Base-by-base conservation (phyloP, 2,797 vertebrate species). In the Sus cebifrons region DNA sequence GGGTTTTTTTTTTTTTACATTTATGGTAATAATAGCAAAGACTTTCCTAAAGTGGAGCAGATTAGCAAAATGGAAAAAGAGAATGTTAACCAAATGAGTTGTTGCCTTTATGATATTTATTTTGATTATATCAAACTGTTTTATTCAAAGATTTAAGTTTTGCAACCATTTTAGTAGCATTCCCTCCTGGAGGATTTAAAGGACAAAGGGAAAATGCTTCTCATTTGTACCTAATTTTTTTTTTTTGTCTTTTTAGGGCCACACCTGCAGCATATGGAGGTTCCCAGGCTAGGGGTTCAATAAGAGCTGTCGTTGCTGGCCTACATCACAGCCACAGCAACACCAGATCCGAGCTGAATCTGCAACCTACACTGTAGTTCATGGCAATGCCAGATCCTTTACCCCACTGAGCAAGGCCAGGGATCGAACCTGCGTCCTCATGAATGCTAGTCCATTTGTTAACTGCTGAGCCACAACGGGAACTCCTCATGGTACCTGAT, bases 61-160 rank as follows among this genome's bases (percentile, higher is more conserved):
- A 67, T 87, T 83, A 75, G 4, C 44, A 89, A 52, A 92, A 14
- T 73, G 13, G 44, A 40, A 65, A 94, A 89, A 86, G 52, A 17
- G 11, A 81, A 49, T 54, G 18, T 52, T 90, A 81, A 86, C 29
- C 32, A 94, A 36, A 65, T 68, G 49, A 93, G 11, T 73, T 79
- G 0, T 64, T 92, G 62, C 44, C 25, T 89, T 89, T 70, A 40
- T 0, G 4, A 1, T 70, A 67, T 6, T 85, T 74, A 56, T 73
- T 94, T 95, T 70, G 17, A 77, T 85, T 52, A 56, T 93, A 86
- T 93, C 91, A 88, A 96, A 85, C 3, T 64, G 15, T 36, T 36
- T 93, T 70, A 54, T 89, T 93, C 18, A 81, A 11, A 58, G 44
- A 49, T 91, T 74, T 89, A 16, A 84, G 44, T 83, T 96, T 95